Conservation (phyloP, 2,797 vertebrate species). For the Artibeus lituratus region DNA sequence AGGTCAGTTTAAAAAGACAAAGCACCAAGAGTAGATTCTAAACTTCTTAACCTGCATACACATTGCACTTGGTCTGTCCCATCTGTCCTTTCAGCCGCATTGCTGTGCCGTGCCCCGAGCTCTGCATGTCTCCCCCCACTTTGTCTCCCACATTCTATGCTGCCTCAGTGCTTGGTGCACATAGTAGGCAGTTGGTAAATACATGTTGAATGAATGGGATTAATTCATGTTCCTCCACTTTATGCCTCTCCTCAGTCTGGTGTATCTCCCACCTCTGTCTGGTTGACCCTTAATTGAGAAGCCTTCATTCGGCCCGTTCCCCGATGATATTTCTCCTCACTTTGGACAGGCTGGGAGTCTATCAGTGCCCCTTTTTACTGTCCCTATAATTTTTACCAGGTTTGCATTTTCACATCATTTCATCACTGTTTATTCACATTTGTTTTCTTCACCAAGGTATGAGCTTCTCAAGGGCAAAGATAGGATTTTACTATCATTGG, state of each 20-base stretch:
- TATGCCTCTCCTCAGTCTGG: background rate
- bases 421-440: background rate
- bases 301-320: background rate
- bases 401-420: background rate
- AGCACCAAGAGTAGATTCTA: background rate
- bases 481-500: background rate
- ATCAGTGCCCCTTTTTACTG: background rate
- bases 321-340: background rate
- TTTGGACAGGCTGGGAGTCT: background rate
- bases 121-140: rapidly evolving
- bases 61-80: background rate
- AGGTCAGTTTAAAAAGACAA: background rate
- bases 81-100: background rate
- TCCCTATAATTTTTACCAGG: background rate
- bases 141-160: background rate
- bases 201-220: background rate
- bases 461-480: background rate
- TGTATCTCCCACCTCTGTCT: background rate
- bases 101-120: rapidly evolving
- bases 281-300: background rate
- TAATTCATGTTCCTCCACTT: background rate
- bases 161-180: background rate
- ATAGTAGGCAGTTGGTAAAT: background rate
- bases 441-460: background rate
- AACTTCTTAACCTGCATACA: background rate